Base-by-base conservation (phyloP, 2,888 invertebrate species). In the Eulithis prunata region DNA sequence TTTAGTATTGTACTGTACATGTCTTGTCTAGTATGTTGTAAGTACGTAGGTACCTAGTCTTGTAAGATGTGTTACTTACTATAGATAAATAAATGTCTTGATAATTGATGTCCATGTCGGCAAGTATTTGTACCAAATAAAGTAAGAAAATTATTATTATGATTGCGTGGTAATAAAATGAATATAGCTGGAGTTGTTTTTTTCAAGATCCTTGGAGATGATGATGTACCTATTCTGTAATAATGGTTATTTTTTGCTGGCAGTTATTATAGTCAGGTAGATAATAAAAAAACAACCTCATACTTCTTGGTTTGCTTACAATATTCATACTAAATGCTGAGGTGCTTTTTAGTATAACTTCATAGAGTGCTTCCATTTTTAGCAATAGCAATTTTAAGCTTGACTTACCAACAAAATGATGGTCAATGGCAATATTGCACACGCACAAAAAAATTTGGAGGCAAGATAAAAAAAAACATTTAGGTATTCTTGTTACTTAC, bases 281-380 rank as follows among this genome's bases (percentile, higher is more conserved):
- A 41, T 11, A 8, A 11, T 41, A 41, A 41, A 10, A 6, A 41
- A 8, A 5, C 41, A 41, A 41, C 41, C 1, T 41, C 8, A 11
- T 41, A 41, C 10, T 41, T 41, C 2, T 41, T 41, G 10, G 2
- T 41, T 38, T 38, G 21, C 21, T 2, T 32, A 32, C 6, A 6
- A 32, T 32, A 2, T 6, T 32, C 3, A 32, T 32, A 32, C 32
- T 32, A 32, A 32, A 32, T 32, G 32, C 4, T 32, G 32, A 32
- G 32, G 6, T 32, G 6, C 32, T 41, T 41, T 38, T 41, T 41
- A 11, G 21, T 49, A 49, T 3, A 14, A 21, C 10, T 49, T 49
- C 13, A 3, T 8, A 4, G 21, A 52, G 64, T 52, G 64, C 64
- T 65, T 65, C 64, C 64, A 57, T 51, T 64, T 60, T 46, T 8